Conservation (phyloP, 1,140 invertebrate genomes). For the Nephila pilipes region DNA sequence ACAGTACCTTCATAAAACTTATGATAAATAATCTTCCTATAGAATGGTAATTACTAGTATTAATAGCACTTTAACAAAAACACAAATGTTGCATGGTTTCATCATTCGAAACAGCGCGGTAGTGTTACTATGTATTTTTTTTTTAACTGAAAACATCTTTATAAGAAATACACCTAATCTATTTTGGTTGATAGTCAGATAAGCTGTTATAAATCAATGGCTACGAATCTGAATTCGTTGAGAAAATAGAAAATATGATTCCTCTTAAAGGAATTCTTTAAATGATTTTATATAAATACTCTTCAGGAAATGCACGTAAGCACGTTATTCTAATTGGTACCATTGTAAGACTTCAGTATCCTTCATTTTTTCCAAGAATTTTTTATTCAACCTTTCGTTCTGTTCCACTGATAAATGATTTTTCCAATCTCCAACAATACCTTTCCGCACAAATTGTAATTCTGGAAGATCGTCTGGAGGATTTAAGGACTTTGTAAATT, state of each 20-base stretch:
- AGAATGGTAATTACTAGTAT: too few relatives aligned
- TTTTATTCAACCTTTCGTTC: conserved; percentile 35
- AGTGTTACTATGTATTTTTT: not conserved
- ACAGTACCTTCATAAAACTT: too few relatives aligned
- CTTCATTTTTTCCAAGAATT: conserved; percentile 37
- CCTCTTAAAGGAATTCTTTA: too few relatives aligned
- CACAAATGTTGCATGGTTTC: too few relatives aligned
- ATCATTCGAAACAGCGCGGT: too few relatives aligned
- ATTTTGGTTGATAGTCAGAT: not conserved
- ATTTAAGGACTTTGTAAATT: not conserved
- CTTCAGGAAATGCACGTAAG: not conserved
- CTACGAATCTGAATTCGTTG: too few relatives aligned
- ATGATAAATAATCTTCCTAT: too few relatives aligned
- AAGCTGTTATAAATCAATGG: not conserved
- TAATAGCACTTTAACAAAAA: too few relatives aligned
- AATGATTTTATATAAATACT: too few relatives aligned
- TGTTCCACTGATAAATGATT: conserved; percentile 49
- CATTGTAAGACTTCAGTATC: conserved; percentile 40
- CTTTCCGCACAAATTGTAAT: conserved; percentile 47
- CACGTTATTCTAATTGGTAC: not conserved
- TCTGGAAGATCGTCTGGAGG: conserved; percentile 4
- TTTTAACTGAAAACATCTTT: not conserved
- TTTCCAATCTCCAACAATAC: conserved; percentile 65
- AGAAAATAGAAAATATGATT: not conserved
- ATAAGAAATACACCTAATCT: not conserved